Conservation (phyloP, 2,888 invertebrate genomes). For the Andrena camellia region DNA sequence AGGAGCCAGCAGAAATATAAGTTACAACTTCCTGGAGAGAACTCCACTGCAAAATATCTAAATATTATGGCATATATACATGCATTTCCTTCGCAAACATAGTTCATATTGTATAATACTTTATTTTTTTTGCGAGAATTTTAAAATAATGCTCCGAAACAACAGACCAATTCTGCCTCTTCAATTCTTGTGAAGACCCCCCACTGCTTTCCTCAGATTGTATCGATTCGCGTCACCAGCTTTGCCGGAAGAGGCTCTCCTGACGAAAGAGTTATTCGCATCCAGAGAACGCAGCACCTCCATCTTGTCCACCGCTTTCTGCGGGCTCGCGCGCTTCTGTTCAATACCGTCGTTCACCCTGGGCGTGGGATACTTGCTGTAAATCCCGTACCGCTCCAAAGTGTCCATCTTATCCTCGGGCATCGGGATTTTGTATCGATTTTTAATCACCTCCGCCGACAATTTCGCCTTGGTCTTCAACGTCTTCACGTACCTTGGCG, state of each 20-base stretch:
- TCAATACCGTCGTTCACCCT: neutral
- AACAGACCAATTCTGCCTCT: neutral
- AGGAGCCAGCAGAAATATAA: too few species aligned
- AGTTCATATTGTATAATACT: neutral
- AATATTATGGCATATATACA: neutral
- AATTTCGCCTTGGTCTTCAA: neutral
- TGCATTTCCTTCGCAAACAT: neutral
- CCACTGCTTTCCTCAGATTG: conserved; percentile 5
- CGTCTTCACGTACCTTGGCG: neutral
- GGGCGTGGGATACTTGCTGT: conserved; percentile 20
- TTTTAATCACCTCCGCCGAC: neutral
- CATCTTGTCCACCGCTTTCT: conserved; percentile 35
- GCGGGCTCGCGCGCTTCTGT: neutral
- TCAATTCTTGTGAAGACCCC: conserved; percentile 20
- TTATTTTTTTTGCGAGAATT: neutral
- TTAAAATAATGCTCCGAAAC: neutral
- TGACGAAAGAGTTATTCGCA: neutral
- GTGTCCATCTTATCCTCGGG: neutral
- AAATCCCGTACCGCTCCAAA: conserved; percentile 35
- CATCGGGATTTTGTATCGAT: neutral
- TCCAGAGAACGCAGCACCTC: conserved; percentile 29
- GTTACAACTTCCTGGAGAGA: too few species aligned
- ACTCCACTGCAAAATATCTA: too few species aligned
- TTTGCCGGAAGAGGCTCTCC: neutral
- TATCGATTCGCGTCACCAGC: neutral